These are phyloP conservation scores for Phymastichus coffea DNA, from an alignment of 1,140 invertebrate genomes.

Conservation along the genomic window DNA sequence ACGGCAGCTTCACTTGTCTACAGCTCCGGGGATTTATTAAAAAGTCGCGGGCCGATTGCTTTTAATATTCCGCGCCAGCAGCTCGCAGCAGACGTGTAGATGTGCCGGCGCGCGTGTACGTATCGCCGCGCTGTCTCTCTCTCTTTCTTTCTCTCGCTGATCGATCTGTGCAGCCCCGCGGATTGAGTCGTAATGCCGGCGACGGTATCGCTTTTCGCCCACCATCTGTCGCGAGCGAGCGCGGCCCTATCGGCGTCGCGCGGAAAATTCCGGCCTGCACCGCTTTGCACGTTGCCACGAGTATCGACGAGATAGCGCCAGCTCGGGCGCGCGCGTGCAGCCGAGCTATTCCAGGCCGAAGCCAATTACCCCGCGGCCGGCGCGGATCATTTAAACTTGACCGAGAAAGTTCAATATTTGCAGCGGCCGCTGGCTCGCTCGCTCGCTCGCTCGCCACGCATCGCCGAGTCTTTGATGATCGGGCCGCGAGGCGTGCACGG, in stretches of 20 bases:
- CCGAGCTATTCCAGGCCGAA: no score
- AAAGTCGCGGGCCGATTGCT: conserved; percentile 22
- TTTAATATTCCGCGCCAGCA: conserved; percentile 16
- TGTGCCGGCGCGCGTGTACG: not conserved
- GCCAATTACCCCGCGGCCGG: not conserved
- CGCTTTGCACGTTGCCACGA: no score
- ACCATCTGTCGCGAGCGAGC: conserved; percentile 35
- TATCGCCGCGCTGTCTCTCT: no score
- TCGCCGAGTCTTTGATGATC: conserved; percentile 6
- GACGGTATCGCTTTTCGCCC: conserved; percentile 33
- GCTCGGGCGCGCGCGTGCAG: no score
- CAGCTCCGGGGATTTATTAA: conserved; percentile 21
- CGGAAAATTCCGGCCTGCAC: no score
- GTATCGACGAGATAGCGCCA: no score
- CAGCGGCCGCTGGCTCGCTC: no score
- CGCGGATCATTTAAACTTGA: conserved; percentile 9
- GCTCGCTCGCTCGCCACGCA: no score
- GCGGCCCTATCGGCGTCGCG: conserved; percentile 21
- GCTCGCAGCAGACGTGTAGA: not conserved
- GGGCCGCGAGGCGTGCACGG: not conserved
- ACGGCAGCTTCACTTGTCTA: not conserved
- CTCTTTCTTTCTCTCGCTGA: not conserved
- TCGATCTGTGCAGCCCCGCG: no score
- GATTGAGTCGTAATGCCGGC: conserved; percentile 52
- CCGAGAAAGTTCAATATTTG: conserved; percentile 22